A percentile compares a stretch with the other conserved stretches of the same genome.
phyloP scores from a whole-genome alignment of 2,888 invertebrate species.

The Dioctria rufipes region DNA sequence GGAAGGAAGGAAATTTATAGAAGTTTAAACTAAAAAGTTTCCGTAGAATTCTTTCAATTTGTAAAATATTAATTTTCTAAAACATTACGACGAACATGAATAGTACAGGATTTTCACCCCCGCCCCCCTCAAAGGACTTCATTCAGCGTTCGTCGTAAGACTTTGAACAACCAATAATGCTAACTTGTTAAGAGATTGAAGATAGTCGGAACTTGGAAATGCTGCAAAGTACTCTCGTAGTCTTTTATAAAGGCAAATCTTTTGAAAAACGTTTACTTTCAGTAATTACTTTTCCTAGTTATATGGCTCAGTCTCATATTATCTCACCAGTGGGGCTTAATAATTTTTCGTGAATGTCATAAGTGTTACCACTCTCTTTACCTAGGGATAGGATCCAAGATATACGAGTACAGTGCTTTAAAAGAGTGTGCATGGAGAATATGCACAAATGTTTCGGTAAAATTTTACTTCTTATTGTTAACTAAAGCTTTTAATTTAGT shows the following conservation, averaged over 20 bases:
- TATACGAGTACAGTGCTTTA: no score
- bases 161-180: slow-evolving; percentile 9
- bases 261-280: slow-evolving; percentile 1
- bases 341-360: slow-evolving; percentile 14
- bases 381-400: no score
- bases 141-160: neutral
- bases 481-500: slow-evolving; percentile 36
- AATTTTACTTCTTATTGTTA: slow-evolving; percentile 24
- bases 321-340: slow-evolving; percentile 5
- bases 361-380: neutral
- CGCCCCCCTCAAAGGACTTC: slow-evolving; percentile 4
- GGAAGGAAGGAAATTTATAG: slow-evolving; percentile 3
- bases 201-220: neutral
- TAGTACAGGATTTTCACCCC: neutral
- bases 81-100: slow-evolving; percentile 11
- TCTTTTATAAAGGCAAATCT: slow-evolving; percentile 15
- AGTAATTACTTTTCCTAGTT: slow-evolving; percentile 44
- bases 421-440: no score
- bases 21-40: slow-evolving; percentile 38
- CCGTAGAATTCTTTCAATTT: slow-evolving; percentile 10
- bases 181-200: slow-evolving; percentile 7
- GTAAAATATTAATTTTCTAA: slow-evolving; percentile 44
- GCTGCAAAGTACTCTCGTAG: neutral
- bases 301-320: slow-evolving; percentile 13
- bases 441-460: slow-evolving; percentile 27